Base-by-base conservation (phyloP, 92 coral and sea anemone genomes). In the Umimayanthus chanpuru region DNA sequence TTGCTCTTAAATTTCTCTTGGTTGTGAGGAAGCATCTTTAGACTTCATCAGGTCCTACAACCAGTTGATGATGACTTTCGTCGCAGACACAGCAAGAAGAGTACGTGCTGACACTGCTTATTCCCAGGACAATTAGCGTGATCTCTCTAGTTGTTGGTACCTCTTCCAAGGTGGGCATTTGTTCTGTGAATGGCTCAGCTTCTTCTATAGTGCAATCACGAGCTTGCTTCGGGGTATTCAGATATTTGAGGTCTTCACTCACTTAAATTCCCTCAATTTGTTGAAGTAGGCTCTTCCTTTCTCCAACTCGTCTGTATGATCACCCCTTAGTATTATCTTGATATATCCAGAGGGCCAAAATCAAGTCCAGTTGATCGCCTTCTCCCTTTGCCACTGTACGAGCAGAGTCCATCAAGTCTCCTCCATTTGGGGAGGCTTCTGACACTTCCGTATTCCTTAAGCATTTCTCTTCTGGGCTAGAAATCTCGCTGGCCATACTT, bases 271-370 rank as follows among this genome's bases (percentile, higher is more conserved):
- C n/a, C n/a, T n/a, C n/a, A n/a, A n/a, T n/a, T n/a, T n/a, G n/a
- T n/a, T n/a, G n/a, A n/a, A 61, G 67, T 61, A 61, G 67, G 67
- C 11, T 61, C 67, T 61, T 61, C 67, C 67, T 61, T 61, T 61
- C 67, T 61, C 67, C 67, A 61, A 61, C 67, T 61, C 11, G 67
- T 61, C 67, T 61, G 67, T 61, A 61, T 61, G 40, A 85, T 43
- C 47, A 43, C 47, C 47, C 47, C 6, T 3, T 43, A 43, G 47
- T 43, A 43, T 3, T 43, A 43, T 43, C 61, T 53, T 53, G 61
- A 53, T 53, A 53, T 6, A 91, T 77, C 94, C 94, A 66, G 92
- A 84, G 43, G 91, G 92, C n/a, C n/a, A n/a, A n/a, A n/a, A n/a
- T n/a, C n/a, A n/a, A n/a, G n/a, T n/a, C n/a, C n/a, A n/a, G n/a